Base-by-base conservation (phyloP, 2,888 invertebrate species). In the Synanthedon vespiformis region DNA sequence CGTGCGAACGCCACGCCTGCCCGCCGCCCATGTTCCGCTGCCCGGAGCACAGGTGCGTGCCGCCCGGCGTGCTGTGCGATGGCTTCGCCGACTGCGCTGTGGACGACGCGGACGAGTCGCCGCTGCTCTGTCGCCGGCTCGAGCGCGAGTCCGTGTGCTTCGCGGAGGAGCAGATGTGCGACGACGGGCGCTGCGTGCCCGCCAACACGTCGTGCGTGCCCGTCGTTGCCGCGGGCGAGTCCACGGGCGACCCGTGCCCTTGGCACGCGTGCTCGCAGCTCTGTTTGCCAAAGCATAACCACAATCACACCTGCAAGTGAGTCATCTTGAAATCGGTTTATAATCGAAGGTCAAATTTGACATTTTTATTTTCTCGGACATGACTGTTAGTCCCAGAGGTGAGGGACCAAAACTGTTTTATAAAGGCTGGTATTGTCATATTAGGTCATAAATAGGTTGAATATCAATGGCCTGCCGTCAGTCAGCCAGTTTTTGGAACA, bases 201-300 rank as follows among this genome's bases (percentile, higher is more conserved):
- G 56, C 55, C 51, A 56, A 57, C 57, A 62, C 65, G 2, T 40
- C 63, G 18, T 80, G 79, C 61, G 59, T 64, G 59, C 44, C 52
- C 56, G 40, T 58, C 53, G 63, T 80, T 88, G 52, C 94, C 94
- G 89, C 91, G 92, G 50, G 87, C 91, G 3, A 96, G 96, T 70
- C 92, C 95, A 18, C 95, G 96, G 74, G 8, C 59, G 65, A 59
- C 40, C 52, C 56, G 40, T 58, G 54, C 63, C 80, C 88, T 52
- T 94, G 94, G 89, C 91, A 92, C 50, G 87, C 91, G 3, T 96
- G 96, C 70, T 92, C 95, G 16, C 95, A 96, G 74, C 83, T 92
- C 52, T 95, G 95, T 68, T 88, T 92, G 84, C 89, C 61, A 53
- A 86, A 86, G 54, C 77, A 74, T 54, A 64, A 62, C 48, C 62